phyloP scores from a whole-genome alignment of 2,888 invertebrate genomes.

The Glyphotaelius pellucidus region DNA sequence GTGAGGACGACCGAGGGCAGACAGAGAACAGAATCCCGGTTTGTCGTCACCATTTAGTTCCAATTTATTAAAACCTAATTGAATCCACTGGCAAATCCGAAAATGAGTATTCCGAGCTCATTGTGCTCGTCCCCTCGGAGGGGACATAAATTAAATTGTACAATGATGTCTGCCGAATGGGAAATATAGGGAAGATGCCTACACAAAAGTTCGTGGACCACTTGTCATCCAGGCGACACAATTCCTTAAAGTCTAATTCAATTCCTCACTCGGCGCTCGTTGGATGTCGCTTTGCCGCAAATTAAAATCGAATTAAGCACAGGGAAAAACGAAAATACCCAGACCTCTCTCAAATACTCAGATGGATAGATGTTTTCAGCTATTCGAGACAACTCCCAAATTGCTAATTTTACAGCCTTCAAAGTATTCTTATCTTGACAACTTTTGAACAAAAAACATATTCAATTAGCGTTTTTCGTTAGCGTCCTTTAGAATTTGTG shows the following conservation, averaged over 20 bases:
- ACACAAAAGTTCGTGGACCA: slow-evolving; percentile 35
- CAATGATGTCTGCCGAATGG: slow-evolving; percentile 50
- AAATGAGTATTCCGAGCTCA: slow-evolving; percentile 62
- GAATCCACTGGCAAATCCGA: slow-evolving; percentile 62
- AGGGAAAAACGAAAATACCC: slow-evolving; percentile 27
- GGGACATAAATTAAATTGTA: slow-evolving; percentile 56
- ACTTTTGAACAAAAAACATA: background rate
- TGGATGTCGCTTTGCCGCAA: slow-evolving; percentile 59
- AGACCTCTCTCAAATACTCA: slow-evolving; percentile 8
- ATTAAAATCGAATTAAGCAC: slow-evolving; percentile 61
- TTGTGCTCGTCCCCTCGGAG: slow-evolving; percentile 42
- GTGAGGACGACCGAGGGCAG: background rate
- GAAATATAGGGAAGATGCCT: slow-evolving; percentile 44
- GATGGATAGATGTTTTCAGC: slow-evolving; percentile 4
- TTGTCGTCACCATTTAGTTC: slow-evolving; percentile 51
- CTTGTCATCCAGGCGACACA: slow-evolving; percentile 50
- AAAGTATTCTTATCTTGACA: background rate
- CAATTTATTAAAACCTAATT: slow-evolving; percentile 66
- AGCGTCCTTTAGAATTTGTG: background rate
- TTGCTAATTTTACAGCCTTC: slow-evolving; percentile 36
- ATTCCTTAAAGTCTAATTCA: slow-evolving; percentile 45
- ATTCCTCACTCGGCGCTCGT: slow-evolving; percentile 51
- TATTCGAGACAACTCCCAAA: slow-evolving; percentile 43
- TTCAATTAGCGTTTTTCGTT: background rate
- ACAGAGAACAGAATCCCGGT: background rate